Evolutionary conservation across 2,888 invertebrate genomes (phyloP).

Genomic region (Meta bourneti): DNA sequence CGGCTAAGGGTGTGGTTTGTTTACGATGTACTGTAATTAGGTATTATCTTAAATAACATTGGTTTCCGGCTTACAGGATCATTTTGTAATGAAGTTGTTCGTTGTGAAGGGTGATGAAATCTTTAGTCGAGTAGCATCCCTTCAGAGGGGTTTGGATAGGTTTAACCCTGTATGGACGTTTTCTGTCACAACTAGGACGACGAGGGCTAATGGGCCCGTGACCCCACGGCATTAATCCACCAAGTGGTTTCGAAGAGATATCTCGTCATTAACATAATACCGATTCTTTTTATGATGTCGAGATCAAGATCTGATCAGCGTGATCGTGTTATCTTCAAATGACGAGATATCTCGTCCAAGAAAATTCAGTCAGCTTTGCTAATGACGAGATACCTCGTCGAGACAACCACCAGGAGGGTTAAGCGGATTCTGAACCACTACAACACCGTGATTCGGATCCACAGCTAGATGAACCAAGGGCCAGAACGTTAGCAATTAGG

Average conservation of each 20-base stretch:
- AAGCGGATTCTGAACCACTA: no score
- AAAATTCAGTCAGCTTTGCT: no score
- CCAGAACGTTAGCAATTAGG: no score
- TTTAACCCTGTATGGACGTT: no score
- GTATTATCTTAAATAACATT: slow-evolving; percentile 15
- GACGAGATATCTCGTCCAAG: no score
- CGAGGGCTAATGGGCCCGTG: not conserved
- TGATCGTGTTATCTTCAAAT: no score
- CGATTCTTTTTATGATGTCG: no score
- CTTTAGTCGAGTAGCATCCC: not conserved
- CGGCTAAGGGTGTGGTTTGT: slow-evolving; percentile 22
- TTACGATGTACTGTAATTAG: not conserved
- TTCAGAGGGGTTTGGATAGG: not conserved
- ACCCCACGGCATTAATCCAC: not conserved
- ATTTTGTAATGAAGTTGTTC: not conserved
- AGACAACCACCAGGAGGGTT: no score
- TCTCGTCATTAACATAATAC: not conserved
- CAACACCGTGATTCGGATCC: no score
- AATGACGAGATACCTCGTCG: no score
- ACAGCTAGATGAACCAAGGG: no score
- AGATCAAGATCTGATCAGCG: no score
- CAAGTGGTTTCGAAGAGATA: not conserved
- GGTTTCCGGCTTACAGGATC: not conserved
- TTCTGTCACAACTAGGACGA: not conserved
- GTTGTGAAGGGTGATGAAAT: not conserved